Conservation (phyloP, 2,888 invertebrate species). For the Ophion slaviceki region DNA sequence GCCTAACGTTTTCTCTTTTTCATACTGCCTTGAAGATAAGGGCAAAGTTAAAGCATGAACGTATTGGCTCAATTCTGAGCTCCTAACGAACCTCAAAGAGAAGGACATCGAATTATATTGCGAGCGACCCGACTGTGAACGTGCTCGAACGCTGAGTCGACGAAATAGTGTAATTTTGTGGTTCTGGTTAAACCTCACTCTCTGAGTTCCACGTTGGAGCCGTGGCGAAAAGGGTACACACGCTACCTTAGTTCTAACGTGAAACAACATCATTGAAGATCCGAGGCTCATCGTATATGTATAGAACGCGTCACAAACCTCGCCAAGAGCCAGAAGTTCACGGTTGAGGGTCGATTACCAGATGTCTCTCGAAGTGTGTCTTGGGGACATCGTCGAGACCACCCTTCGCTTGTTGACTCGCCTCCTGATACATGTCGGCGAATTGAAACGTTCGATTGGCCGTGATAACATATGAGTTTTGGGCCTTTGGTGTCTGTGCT, state of each 20-base stretch:
- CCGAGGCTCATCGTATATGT: conserved; percentile 13
- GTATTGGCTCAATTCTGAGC: conserved; percentile 15
- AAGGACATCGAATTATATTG: conserved; percentile 13
- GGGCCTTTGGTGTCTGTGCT: background rate
- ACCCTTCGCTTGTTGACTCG: conserved; percentile 37
- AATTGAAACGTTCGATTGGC: background rate
- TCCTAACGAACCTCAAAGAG: conserved; percentile 23
- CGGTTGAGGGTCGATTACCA: conserved; percentile 76
- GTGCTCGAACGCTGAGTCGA: conserved; percentile 38
- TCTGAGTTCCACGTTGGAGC: conserved; percentile 1
- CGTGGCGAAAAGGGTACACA: conserved; percentile 60
- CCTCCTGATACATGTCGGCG: background rate
- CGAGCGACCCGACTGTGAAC: conserved; percentile 9
- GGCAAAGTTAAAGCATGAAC: background rate
- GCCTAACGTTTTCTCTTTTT: background rate
- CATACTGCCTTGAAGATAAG: background rate
- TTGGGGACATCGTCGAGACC: conserved; percentile 49
- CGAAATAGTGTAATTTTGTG: conserved; percentile 45
- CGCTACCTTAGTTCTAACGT: conserved; percentile 69
- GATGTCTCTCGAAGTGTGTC: conserved; percentile 59
- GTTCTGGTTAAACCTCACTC: conserved; percentile 37
- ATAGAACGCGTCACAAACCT: conserved; percentile 27
- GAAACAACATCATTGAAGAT: conserved; percentile 73
- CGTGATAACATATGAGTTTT: background rate
- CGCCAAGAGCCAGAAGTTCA: conserved; percentile 63